These are phyloP conservation scores for Apantesis nais DNA, from an alignment of 2,888 invertebrate genomes.

Conservation along the genomic window DNA sequence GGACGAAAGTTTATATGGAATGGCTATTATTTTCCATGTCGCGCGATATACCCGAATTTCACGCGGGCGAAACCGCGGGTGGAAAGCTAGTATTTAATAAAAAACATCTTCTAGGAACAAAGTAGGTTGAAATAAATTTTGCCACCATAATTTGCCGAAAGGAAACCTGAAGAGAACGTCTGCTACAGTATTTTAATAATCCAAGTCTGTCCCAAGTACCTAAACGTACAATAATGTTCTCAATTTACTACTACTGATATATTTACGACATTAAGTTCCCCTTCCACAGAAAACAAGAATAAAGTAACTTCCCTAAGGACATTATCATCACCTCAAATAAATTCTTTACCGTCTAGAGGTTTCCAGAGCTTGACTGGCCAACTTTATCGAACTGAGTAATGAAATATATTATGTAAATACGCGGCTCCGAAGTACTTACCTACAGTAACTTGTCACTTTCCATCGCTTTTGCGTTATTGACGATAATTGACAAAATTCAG, in stretches of 20 bases:
- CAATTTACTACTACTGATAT: constrained; percentile 14
- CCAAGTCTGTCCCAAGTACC: not conserved
- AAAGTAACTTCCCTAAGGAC: constrained; percentile 15
- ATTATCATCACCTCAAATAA: constrained; percentile 21
- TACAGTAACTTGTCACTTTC: constrained; percentile 19
- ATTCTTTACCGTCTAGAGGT: constrained; percentile 12
- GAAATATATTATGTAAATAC: constrained; percentile 35
- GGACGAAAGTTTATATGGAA: too few relatives aligned
- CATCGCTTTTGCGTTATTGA: constrained; percentile 38
- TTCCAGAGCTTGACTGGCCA: constrained; percentile 2
- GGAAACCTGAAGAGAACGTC: too few relatives aligned
- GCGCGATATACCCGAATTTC: too few relatives aligned
- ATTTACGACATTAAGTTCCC: constrained; percentile 13
- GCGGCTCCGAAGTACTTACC: constrained; percentile 21
- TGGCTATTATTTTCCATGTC: too few relatives aligned
- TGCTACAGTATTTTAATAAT: too few relatives aligned
- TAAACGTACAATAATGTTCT: constrained; percentile 7
- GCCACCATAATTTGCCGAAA: too few relatives aligned
- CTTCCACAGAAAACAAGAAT: constrained; percentile 11
- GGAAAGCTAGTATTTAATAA: too few relatives aligned
- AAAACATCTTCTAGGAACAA: not conserved
- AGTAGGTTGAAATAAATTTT: not conserved
- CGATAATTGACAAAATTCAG: constrained; percentile 47
- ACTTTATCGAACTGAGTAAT: constrained; percentile 19
- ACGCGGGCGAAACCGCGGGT: too few relatives aligned